Base-by-base conservation (phyloP, 2,888 invertebrate genomes). In the Lathronympha strigana region DNA sequence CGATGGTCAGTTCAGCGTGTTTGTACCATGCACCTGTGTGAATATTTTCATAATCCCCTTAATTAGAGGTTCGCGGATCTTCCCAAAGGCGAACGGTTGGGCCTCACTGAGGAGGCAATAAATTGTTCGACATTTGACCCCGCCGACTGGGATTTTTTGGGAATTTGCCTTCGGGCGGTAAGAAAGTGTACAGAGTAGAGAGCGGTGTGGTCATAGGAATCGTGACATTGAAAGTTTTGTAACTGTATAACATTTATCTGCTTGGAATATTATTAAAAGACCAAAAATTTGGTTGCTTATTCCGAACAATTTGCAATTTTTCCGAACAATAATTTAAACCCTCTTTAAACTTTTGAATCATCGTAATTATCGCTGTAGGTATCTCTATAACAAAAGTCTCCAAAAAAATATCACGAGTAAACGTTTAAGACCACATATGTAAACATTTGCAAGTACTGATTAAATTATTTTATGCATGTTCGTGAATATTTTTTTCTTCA, bases 81-180 rank as follows among this genome's bases (percentile, higher is more conserved):
- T 86, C 88, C 89, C 90, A 89, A 91, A 90, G 87, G 77, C 84
- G 86, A 86, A 86, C 87, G 84, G 88, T 87, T 87, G 84, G 80
- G 85, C 79, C 76, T 86, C 82, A 87, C 88, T 86, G 90, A 83
- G 78, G 90, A 84, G 90, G 90, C 90, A 84, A 92, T 92, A 92
- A 92, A 92, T 92, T 89, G 83, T 86, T 92, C 92, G 92, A 92
- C 92, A 87, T 92, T 91, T 92, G 92, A 92, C 92, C 92, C 81
- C 81, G 71, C 71, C 73, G 76, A 77, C 81, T 79, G 76, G 80
- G 78, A 84, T 87, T 85, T 88, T 63, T 80, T 92, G 86, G 84
- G 87, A 86, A 86, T 88, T 87, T 77, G 87, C 91, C 92, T 83
- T 85, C 80, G 69, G 87, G 90, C 86, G 78, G 79, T 80, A 79